These are phyloP conservation scores for Stenolophus ochropezus DNA, from an alignment of 2,888 invertebrate genomes.

Conservation along the genomic window DNA sequence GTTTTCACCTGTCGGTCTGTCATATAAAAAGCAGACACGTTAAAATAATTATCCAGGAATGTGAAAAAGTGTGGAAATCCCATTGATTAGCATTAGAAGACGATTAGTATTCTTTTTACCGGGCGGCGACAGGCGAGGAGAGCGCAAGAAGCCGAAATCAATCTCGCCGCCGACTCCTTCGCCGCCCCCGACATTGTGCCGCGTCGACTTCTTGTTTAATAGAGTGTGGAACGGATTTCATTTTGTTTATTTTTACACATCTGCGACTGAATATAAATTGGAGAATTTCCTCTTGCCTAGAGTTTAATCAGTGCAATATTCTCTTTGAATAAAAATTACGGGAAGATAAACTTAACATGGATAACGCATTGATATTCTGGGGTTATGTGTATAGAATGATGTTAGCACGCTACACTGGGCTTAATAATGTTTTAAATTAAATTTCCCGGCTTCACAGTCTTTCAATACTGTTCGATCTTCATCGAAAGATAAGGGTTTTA, in stretches of 20 bases:
- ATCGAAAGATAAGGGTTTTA: too few relatives aligned
- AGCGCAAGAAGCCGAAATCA: conserved; percentile 55
- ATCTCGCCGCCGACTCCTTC: conserved; percentile 27
- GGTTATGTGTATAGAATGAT: conserved; percentile 21
- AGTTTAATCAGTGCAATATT: conserved; percentile 57
- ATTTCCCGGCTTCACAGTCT: background rate
- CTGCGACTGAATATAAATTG: conserved; percentile 58
- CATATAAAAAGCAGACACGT: conserved; percentile 24
- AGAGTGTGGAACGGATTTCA: conserved; percentile 58
- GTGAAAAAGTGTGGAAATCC: conserved; percentile 48
- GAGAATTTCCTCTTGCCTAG: conserved; percentile 52
- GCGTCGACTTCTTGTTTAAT: conserved; percentile 56
- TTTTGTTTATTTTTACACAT: conserved; percentile 59
- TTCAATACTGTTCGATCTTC: too few relatives aligned
- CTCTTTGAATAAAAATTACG: conserved; percentile 47
- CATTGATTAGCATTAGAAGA: conserved; percentile 59
- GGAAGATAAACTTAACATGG: conserved; percentile 23
- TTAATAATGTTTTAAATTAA: background rate
- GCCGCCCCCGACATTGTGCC: conserved; percentile 37
- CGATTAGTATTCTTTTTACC: conserved; percentile 57
- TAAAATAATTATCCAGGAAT: conserved; percentile 47
- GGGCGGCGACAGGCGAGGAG: conserved; percentile 14
- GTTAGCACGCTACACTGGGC: conserved; percentile 8
- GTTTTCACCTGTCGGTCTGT: conserved; percentile 20
- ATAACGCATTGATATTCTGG: conserved; percentile 12